phyloP scores from a whole-genome alignment of 53 echinoderm and acorn worm genomes.

The Apostichopus leukothele region DNA sequence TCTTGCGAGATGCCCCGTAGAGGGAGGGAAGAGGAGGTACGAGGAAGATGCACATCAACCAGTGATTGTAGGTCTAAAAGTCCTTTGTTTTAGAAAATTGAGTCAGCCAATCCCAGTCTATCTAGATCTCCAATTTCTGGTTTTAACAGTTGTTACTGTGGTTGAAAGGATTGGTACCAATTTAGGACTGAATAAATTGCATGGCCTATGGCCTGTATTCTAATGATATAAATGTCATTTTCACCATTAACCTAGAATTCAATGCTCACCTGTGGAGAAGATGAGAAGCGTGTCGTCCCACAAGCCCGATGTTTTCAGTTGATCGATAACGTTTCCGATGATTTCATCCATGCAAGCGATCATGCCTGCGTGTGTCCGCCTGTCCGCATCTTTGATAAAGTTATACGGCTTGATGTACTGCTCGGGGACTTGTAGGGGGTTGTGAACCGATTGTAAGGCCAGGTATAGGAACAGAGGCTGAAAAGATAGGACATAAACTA shows the following conservation, averaged over 20 bases:
- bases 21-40: neutral
- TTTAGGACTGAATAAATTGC: too few relatives aligned
- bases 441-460: constrained; percentile 76
- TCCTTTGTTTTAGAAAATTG: neutral
- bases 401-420: constrained; percentile 62
- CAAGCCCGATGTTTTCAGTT: constrained; percentile 54
- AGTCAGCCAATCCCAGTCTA: neutral
- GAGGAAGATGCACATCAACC: neutral
- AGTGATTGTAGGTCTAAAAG: neutral
- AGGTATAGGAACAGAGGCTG: constrained; percentile 85
- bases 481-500: neutral
- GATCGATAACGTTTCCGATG: constrained; percentile 67
- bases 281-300: constrained; percentile 80
- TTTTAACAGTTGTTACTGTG: too few relatives aligned
- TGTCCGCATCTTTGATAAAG: constrained; percentile 50
- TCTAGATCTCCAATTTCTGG: too few relatives aligned
- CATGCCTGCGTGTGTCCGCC: constrained; percentile 76
- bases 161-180: too few relatives aligned
- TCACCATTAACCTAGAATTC: neutral
- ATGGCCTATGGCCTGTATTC: too few relatives aligned
- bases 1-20: neutral
- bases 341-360: constrained; percentile 80
- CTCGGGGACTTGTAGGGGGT: constrained; percentile 79
- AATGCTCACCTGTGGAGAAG: constrained; percentile 75
- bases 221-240: too few relatives aligned